phyloP scores from a whole-genome alignment of 2,888 invertebrate genomes.

The Papilio gigon region DNA sequence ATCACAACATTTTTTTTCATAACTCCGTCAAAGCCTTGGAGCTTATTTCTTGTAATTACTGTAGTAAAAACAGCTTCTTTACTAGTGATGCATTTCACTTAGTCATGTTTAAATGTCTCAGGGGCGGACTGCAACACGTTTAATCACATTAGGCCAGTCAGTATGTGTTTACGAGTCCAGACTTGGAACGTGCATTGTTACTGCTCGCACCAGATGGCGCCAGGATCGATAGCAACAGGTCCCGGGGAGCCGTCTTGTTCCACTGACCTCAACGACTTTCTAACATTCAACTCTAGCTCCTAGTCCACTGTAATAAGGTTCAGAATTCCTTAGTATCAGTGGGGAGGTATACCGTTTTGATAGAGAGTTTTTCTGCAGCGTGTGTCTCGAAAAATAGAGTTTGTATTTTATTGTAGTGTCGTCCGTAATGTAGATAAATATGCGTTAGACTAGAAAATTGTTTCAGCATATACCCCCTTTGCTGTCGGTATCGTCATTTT shows the following conservation, averaged over 20 bases:
- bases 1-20: too few species aligned
- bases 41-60: not conserved
- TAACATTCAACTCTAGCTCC: not conserved
- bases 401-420: conserved; percentile 36
- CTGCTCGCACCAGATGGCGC: conserved; percentile 60
- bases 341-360: conserved; percentile 10
- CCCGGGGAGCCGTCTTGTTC: conserved; percentile 54
- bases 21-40: too few species aligned
- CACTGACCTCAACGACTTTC: conserved; percentile 59
- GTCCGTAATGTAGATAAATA: conserved; percentile 40
- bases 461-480: conserved; percentile 16
- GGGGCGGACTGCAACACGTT: conserved; percentile 13
- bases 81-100: not conserved
- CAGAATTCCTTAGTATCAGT: not conserved
- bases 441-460: conserved; percentile 31
- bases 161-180: conserved; percentile 34
- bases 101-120: not conserved
- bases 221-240: conserved; percentile 67
- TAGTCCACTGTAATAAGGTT: not conserved
- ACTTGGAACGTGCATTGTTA: conserved; percentile 47
- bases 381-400: conserved; percentile 36
- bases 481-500: conserved; percentile 23
- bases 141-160: conserved; percentile 38
- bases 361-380: not conserved
- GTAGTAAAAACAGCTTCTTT: not conserved